phyloP scores from a whole-genome alignment of 2,888 invertebrate species.

The Dicyrtomina minuta region DNA sequence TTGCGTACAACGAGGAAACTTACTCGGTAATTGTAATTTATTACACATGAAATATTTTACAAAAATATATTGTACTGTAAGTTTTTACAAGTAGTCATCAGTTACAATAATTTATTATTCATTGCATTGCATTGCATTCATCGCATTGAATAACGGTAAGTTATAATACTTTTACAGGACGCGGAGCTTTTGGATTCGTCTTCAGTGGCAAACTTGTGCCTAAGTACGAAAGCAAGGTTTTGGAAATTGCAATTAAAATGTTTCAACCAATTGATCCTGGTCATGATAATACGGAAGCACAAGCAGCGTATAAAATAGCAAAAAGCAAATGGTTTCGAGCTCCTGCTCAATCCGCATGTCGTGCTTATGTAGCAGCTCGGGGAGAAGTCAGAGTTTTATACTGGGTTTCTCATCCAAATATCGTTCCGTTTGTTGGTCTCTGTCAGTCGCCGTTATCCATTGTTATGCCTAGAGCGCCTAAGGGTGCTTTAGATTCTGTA shows the following conservation, averaged over 20 bases:
- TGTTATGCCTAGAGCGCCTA: constrained; percentile 85
- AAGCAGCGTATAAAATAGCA: constrained; percentile 68
- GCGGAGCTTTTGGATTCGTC: constrained; percentile 98
- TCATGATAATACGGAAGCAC: constrained; percentile 67
- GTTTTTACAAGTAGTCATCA: too few relatives aligned
- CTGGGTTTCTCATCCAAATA: constrained; percentile 76
- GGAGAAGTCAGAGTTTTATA: constrained; percentile 89
- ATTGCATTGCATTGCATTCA: too few relatives aligned
- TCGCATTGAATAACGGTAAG: too few relatives aligned
- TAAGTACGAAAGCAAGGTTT: constrained; percentile 55
- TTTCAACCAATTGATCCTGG: constrained; percentile 87
- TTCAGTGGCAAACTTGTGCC: constrained; percentile 66
- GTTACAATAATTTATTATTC: too few relatives aligned
- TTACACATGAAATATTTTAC: too few relatives aligned
- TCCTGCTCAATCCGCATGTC: constrained; percentile 86
- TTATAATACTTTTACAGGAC: constrained; percentile 64
- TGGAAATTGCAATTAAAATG: constrained; percentile 61
- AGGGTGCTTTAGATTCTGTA: constrained; percentile 82
- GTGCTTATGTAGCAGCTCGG: constrained; percentile 93
- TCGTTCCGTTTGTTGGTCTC: constrained; percentile 87
- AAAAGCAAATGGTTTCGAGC: constrained; percentile 90
- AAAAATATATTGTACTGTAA: too few relatives aligned
- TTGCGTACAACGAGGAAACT: constrained; percentile 64
- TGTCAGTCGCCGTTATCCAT: constrained; percentile 86
- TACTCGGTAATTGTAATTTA: too few relatives aligned